Base-by-base conservation (phyloP, 1,140 invertebrate genomes). In the Uloborus diversus region DNA sequence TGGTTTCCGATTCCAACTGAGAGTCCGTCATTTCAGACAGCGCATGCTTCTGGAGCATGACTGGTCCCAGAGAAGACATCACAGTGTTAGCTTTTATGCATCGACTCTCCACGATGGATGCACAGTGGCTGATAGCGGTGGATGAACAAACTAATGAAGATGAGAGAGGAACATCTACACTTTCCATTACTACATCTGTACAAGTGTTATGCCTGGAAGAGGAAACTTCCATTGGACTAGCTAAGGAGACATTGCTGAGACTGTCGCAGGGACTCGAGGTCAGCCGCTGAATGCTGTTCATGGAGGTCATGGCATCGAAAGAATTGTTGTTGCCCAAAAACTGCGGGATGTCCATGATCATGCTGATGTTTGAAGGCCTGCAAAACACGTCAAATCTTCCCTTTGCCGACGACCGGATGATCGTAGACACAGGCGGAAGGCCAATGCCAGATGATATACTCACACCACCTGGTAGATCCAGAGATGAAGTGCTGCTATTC, bases 31-130 rank as follows among this genome's bases (percentile, higher is more conserved):
- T 75, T 23, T 75, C 70, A 25, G 76, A 68, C 25, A 79, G 33
- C 11, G 33, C 32, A 51, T 79, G 61, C 51, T 79, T 79, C 9
- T 79, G 64, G 11, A 79, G 42, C 20, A 79, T 51, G 28, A 69
- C 76, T 69, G 76, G 73, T 78, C 73, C 73, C 73, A 78, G 73
- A 66, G 73, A 78, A 37, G 73, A 78, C 73, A 78, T 78, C 73
- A 78, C 73, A 78, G 73, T 37, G 33, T 65, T 78, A 57, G 73
- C 61, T 78, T 78, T 78, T 32, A 78, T 78, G 56, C 73, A 78
- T 47, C 73, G 56, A 23, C 68, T 57, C 23, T 70, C 53, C 9
- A 57, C 32, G 49, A 51, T 30, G 11, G 64, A 66, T 49, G 47
- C 70, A 64, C 32, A 20, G n/a, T 62, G 70, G 70, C 59, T 49